These are phyloP conservation scores for Calliopsis andreniformis DNA, from an alignment of 1,140 invertebrate genomes.

Conservation along the genomic window DNA sequence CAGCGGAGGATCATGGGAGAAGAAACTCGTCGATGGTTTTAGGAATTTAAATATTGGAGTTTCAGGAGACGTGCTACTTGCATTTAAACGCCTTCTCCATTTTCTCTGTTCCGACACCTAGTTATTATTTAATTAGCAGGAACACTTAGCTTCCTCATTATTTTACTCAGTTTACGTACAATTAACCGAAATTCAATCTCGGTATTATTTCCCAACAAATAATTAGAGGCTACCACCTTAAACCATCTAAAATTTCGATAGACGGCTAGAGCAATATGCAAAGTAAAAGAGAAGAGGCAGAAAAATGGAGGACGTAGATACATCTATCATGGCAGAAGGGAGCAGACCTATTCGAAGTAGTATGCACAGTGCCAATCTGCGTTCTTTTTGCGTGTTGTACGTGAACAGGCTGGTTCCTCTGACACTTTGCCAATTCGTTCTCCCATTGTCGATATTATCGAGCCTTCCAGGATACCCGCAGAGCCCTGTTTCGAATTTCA, in stretches of 20 bases:
- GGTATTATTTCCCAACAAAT: too few relatives aligned
- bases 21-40: background rate
- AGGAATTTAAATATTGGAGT: constrained; percentile 3
- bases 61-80: background rate
- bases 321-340: constrained; percentile 63
- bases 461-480: constrained; percentile 14
- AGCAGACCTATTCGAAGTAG: constrained; percentile 68
- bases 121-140: too few relatives aligned
- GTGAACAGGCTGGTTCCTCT: constrained; percentile 62
- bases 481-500: background rate
- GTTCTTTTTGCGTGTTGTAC: constrained; percentile 67
- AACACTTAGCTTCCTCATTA: too few relatives aligned
- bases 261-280: constrained; percentile 20
- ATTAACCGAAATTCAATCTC: too few relatives aligned
- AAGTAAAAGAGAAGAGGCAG: constrained; percentile 1
- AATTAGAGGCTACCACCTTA: too few relatives aligned
- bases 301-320: constrained; percentile 53
- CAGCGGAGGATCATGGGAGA: constrained; percentile 16
- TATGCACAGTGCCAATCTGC: constrained; percentile 65
- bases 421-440: constrained; percentile 63
- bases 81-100: background rate
- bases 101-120: too few relatives aligned
- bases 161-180: too few relatives aligned
- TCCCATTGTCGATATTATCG: constrained; percentile 65
- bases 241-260: background rate